Percentiles rank a stretch among this genome's conserved stretches.
Conservation (phyloP, 2,797 vertebrate species). For the Furcifer pardalis region DNA sequence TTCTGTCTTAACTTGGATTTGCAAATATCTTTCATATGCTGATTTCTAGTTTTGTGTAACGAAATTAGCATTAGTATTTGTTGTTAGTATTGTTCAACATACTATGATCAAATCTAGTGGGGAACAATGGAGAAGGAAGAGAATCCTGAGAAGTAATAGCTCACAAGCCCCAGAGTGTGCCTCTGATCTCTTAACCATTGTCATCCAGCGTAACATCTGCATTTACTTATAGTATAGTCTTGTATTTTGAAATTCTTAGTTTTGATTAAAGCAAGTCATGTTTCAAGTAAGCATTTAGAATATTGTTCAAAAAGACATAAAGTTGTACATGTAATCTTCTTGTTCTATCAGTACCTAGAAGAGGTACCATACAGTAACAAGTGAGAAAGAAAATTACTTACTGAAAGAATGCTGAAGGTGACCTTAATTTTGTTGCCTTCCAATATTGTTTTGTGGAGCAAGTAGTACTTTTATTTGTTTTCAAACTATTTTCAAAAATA, state of each 20-base stretch:
- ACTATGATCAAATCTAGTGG: not conserved
- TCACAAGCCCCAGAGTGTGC: not conserved
- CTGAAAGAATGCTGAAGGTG: not conserved
- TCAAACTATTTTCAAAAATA: not conserved
- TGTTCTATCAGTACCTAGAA: conserved; percentile 8
- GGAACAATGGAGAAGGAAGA: not conserved
- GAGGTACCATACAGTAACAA: conserved; percentile 2
- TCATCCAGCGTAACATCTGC: not conserved
- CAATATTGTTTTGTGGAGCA: not conserved
- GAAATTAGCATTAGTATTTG: not conserved
- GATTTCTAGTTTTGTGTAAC: not conserved
- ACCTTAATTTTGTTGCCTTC: conserved; percentile 1
- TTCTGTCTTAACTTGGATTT: not conserved
- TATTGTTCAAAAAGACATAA: not conserved
- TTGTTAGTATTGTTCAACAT: not conserved
- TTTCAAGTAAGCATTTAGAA: not conserved
- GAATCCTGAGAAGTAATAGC: not conserved
- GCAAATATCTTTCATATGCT: not conserved
- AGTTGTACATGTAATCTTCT: not conserved
- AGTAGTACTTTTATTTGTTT: not conserved
- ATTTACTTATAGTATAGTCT: not conserved
- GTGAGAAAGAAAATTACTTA: not conserved
- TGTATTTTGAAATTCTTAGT: not conserved
- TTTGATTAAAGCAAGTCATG: not conserved
- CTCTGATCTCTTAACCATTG: not conserved